Percentiles rank a stretch among this genome's conserved stretches.
Conservation (phyloP, 2,797 vertebrate genomes). For the Poecilia gillii region DNA sequence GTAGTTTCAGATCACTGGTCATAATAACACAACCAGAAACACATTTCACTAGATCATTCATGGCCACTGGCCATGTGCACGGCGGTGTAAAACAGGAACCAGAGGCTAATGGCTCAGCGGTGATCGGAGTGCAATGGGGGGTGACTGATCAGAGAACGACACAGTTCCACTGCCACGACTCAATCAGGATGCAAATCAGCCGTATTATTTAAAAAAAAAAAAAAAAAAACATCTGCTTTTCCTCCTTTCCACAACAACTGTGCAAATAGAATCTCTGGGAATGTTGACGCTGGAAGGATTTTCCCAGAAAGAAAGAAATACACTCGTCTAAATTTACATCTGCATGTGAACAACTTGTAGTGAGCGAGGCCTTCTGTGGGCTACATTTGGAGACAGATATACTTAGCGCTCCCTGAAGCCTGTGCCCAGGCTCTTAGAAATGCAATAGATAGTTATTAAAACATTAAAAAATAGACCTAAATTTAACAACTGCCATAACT, state of each 20-base stretch:
- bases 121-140: background rate
- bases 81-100: background rate
- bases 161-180: background rate
- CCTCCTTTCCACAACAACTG: background rate
- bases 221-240: background rate
- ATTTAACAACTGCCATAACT: background rate
- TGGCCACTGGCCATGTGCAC: background rate
- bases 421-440: background rate
- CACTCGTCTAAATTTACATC: background rate
- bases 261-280: background rate
- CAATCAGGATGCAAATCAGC: constrained; percentile 7
- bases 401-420: background rate
- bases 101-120: background rate
- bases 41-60: background rate
- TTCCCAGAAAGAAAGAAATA: constrained; percentile 3
- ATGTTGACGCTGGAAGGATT: background rate
- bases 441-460: background rate
- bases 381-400: background rate
- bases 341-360: background rate
- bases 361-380: background rate
- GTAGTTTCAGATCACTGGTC: background rate
- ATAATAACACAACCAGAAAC: background rate
- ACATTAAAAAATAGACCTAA: background rate
- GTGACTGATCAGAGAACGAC: background rate
- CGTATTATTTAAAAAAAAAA: too few relatives aligned